These are phyloP conservation scores for Pseudomyrmex gracilis DNA, from an alignment of 1,140 invertebrate genomes.

Conservation along the genomic window DNA sequence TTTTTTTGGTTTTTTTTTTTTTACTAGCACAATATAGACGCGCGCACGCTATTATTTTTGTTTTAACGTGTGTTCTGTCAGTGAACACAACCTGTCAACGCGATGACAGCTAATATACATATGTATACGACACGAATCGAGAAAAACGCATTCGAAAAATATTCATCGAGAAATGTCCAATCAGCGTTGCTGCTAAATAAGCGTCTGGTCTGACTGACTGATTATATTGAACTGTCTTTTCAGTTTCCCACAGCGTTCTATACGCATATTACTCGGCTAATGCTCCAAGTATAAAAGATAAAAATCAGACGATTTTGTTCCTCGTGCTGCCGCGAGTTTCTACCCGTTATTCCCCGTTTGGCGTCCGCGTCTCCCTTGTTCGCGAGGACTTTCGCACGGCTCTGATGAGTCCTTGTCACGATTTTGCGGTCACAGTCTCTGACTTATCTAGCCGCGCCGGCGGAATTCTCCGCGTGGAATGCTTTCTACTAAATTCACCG, in stretches of 20 bases:
- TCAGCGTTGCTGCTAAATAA: too few species aligned
- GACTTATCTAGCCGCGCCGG: slow-evolving; percentile 59
- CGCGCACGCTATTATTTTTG: too few species aligned
- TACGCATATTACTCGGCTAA: slow-evolving; percentile 29
- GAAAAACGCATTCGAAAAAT: too few species aligned
- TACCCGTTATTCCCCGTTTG: slow-evolving; percentile 55
- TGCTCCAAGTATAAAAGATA: slow-evolving; percentile 25
- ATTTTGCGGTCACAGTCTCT: slow-evolving; percentile 76
- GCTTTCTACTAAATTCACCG: slow-evolving; percentile 33
- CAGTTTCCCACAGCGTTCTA: not conserved
- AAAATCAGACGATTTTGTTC: slow-evolving; percentile 30
- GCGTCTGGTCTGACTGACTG: too few species aligned
- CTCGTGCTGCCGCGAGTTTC: slow-evolving; percentile 18
- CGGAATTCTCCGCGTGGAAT: slow-evolving; percentile 43
- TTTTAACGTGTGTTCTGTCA: too few species aligned
- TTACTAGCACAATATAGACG: too few species aligned
- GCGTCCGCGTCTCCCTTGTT: slow-evolving; percentile 57
- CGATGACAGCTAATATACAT: too few species aligned
- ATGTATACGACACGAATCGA: too few species aligned
- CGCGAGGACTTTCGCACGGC: slow-evolving; percentile 79
- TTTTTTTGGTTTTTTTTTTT: too few species aligned
- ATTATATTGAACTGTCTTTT: not conserved
- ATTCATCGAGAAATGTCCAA: too few species aligned
- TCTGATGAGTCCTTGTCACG: slow-evolving; percentile 81
- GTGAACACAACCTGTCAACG: too few species aligned